Percentiles rank a stretch among this genome's conserved stretches.
Evolutionary conservation across 2,888 invertebrate genomes (phyloP).

Genomic region (Noctua pronuba): DNA sequence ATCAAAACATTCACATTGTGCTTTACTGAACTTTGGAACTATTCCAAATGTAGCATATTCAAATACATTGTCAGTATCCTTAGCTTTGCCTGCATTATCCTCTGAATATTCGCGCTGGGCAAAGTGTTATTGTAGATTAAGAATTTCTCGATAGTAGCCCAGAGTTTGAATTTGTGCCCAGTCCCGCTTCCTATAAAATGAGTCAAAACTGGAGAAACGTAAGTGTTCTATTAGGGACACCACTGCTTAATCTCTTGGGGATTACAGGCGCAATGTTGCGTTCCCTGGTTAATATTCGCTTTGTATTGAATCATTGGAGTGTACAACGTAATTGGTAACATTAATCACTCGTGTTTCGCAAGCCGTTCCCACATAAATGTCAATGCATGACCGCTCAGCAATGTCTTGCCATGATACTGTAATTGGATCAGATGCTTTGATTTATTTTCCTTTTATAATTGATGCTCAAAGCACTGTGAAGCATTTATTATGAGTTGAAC

Average conservation of each 20-base stretch:
- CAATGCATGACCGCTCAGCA: conserved; percentile 31
- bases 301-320: conserved; percentile 14
- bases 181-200: not conserved
- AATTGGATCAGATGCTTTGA: conserved; percentile 3
- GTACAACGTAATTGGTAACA: conserved; percentile 23
- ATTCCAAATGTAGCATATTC: conserved; percentile 19
- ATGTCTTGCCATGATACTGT: conserved; percentile 34
- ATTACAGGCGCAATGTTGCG: not conserved
- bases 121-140: no score
- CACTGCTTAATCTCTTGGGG: no score
- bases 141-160: no score
- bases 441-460: not conserved
- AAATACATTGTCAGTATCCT: conserved; percentile 4
- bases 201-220: not conserved
- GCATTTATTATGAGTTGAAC: not conserved
- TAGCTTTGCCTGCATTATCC: not conserved
- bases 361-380: conserved; percentile 33
- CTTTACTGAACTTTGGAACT: conserved; percentile 14
- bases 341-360: conserved; percentile 39
- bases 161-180: no score
- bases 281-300: not conserved
- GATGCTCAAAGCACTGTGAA: not conserved
- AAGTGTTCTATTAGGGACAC: not conserved
- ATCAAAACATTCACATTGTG: conserved; percentile 1
- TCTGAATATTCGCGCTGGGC: conserved; percentile 9